Percentiles rank a stretch among this genome's conserved stretches.
These are phyloP conservation scores for Telmatochromis brachygnathus DNA, from an alignment of 2,113 vertebrate species.

Conservation along the genomic window DNA sequence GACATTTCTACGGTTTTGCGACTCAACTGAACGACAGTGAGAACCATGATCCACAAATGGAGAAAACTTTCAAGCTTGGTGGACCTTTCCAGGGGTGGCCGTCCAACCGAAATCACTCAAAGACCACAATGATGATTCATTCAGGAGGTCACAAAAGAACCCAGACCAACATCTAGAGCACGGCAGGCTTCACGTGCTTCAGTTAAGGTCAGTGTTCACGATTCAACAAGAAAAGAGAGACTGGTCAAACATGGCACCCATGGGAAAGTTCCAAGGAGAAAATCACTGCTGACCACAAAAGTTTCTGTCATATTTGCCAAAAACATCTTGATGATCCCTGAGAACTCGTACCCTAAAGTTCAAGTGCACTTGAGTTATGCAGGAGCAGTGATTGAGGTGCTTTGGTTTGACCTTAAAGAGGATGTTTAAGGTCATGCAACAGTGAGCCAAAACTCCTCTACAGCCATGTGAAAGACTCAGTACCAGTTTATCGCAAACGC, in stretches of 20 bases:
- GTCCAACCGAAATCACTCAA: not conserved
- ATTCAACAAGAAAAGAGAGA: not conserved
- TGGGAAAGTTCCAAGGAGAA: not conserved
- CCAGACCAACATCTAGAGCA: not conserved
- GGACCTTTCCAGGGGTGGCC: not conserved
- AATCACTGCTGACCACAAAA: not conserved
- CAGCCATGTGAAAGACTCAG: not conserved
- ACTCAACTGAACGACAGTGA: not conserved
- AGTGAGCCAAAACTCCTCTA: not conserved
- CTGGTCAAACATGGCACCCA: fast-evolving
- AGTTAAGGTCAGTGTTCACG: not conserved
- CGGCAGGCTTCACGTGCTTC: fast-evolving
- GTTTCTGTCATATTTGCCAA: not conserved
- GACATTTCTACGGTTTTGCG: not conserved
- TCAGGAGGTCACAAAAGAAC: not conserved
- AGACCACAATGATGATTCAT: not conserved
- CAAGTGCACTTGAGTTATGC: not conserved
- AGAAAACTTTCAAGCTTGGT: not conserved
- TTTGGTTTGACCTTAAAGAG: not conserved
- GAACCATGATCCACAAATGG: not conserved
- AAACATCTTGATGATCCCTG: not conserved
- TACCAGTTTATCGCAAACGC: not conserved
- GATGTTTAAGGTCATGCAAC: not conserved
- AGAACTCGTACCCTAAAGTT: not conserved
- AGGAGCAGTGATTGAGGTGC: not conserved